Base-by-base conservation (phyloP, 1,140 invertebrate species). In the Lycorma delicatula region DNA sequence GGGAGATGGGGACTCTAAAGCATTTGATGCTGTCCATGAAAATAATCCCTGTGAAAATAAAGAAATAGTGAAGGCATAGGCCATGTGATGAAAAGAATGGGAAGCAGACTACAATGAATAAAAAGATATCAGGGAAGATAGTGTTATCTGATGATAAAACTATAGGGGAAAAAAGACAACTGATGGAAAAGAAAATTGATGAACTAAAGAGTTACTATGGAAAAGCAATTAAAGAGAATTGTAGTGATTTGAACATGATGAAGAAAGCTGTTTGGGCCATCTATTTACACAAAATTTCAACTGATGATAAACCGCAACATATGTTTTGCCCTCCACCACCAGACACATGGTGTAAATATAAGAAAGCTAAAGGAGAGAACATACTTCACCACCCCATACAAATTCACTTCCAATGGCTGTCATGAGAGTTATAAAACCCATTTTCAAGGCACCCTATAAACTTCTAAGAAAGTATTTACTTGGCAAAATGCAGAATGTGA, bases 241-340 rank as follows among this genome's bases (percentile, higher is more conserved):
- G n/a, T n/a, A n/a, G n/a, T n/a, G n/a, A n/a, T n/a, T n/a, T n/a
- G n/a, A n/a, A n/a, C n/a, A n/a, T n/a, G n/a, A n/a, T n/a, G n/a
- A n/a, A n/a, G n/a, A 52, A 44, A 55, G 56, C 56, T 29, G 52
- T 59, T 11, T 59, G 52, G 57, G 51, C 57, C 4, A 54, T 51
- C 11, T 59, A 55, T 20, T 59, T 44, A 20, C 57, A 59, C 20
- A 51, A 54, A 48, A 3, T 59, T 23, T 59, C 57, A n/a, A 56
- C 51, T 16, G 57, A 59, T 50, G 52, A 59, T 34, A 20, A 53
- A 4, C 57, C 57, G n/a, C n/a, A 26, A 13, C 57, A 59, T 54
- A 22, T 26, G 12, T 41, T 59, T 11, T 59, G 57, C 29, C 57
- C 57, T 13, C 9, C 20, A 27, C 29, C 27, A 11, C 28, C 36